Conservation (phyloP, 2,888 invertebrate species). For the Drosophila kambysellisi region DNA sequence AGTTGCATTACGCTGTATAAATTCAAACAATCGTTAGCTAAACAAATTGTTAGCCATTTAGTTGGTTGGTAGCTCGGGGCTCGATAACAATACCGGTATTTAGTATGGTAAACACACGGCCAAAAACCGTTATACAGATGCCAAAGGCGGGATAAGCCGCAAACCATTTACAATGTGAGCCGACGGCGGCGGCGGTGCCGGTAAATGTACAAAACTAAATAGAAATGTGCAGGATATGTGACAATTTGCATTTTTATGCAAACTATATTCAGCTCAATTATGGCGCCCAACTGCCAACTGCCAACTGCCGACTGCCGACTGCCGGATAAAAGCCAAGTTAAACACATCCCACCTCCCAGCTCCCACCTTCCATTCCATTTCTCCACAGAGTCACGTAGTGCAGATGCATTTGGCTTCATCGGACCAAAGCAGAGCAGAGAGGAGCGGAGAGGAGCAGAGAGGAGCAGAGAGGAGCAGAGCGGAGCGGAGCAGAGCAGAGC, state of each 20-base stretch:
- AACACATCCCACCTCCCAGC: not conserved
- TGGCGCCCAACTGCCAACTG: slow-evolving; percentile 29
- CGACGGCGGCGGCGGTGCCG: slow-evolving; percentile 24
- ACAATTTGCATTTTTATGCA: slow-evolving; percentile 81
- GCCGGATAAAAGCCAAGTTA: slow-evolving; percentile 5
- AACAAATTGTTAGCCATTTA: slow-evolving; percentile 68
- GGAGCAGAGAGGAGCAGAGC: slow-evolving; percentile 10
- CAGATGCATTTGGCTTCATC: slow-evolving; percentile 59
- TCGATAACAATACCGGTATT: slow-evolving; percentile 39
- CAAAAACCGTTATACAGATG: slow-evolving; percentile 24
- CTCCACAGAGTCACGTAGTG: slow-evolving; percentile 25
- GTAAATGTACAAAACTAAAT: slow-evolving; percentile 67
- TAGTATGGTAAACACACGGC: slow-evolving; percentile 28
- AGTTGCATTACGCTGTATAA: slow-evolving; percentile 53
- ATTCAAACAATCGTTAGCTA: slow-evolving; percentile 58
- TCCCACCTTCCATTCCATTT: not conserved
- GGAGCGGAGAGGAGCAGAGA: slow-evolving; percentile 6
- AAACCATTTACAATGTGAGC: slow-evolving; percentile 66
- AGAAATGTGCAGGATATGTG: slow-evolving; percentile 78
- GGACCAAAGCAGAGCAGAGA: slow-evolving; percentile 16
- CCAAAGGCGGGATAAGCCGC: slow-evolving; percentile 60
- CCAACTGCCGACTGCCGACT: not conserved
- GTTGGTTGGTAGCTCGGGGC: slow-evolving; percentile 3
- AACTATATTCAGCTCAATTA: slow-evolving; percentile 77
- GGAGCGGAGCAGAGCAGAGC: slow-evolving; percentile 5